phyloP scores from a whole-genome alignment of 1,140 invertebrate species.

The Prorops nasuta region DNA sequence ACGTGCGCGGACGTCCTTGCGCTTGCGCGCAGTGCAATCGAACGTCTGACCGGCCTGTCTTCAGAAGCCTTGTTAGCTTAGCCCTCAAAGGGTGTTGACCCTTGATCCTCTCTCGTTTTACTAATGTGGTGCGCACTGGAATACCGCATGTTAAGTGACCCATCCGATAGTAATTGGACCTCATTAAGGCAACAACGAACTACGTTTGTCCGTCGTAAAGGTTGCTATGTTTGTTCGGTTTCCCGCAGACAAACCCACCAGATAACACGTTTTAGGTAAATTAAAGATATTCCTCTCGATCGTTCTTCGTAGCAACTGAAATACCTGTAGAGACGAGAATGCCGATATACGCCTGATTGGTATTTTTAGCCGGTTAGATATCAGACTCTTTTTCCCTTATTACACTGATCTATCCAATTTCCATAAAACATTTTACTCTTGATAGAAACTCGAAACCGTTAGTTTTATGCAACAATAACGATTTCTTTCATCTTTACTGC shows the following conservation, averaged over 20 bases:
- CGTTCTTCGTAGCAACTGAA: neutral
- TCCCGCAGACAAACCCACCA: constrained; percentile 14
- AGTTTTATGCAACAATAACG: too few relatives aligned
- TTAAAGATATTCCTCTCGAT: constrained; percentile 15
- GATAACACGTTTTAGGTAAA: constrained; percentile 39
- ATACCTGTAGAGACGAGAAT: neutral
- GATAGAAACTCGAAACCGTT: too few relatives aligned
- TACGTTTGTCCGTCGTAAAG: neutral
- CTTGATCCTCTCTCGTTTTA: constrained; percentile 27
- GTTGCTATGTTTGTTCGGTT: constrained; percentile 12
- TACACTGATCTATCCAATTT: too few relatives aligned
- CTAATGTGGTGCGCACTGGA: constrained; percentile 35
- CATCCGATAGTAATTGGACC: constrained; percentile 46
- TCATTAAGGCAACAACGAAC: constrained; percentile 43
- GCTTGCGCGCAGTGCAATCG: too few relatives aligned
- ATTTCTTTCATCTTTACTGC: too few relatives aligned
- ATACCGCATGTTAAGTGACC: constrained; percentile 43
- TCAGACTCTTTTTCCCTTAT: too few relatives aligned
- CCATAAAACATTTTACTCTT: too few relatives aligned
- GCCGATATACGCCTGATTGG: neutral
- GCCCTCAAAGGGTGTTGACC: constrained; percentile 39
- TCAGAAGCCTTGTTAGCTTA: too few relatives aligned
- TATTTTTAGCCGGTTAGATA: too few relatives aligned
- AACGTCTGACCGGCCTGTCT: too few relatives aligned
- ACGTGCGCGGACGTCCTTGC: too few relatives aligned